Conservation (phyloP, 2,888 invertebrate genomes). For the Drosophila austrosaltans region DNA sequence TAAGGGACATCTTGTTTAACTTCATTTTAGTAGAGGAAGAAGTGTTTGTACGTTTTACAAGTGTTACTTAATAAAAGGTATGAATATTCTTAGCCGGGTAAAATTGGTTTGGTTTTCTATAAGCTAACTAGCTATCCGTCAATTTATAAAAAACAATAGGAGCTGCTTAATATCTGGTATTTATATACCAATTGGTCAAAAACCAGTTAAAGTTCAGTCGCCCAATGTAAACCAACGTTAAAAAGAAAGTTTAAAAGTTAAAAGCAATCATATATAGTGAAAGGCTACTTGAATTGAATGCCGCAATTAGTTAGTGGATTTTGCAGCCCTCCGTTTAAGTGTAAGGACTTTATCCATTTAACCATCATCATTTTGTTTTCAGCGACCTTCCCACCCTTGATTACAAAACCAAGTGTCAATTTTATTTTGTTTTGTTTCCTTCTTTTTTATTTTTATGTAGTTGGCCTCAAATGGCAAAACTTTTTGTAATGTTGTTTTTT, state of each 20-base stretch:
- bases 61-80: too few relatives aligned
- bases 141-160: too few relatives aligned
- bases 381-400: constrained; percentile 20
- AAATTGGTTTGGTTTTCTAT: too few relatives aligned
- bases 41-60: too few relatives aligned
- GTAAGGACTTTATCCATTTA: neutral
- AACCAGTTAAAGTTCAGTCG: too few relatives aligned
- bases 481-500: constrained; percentile 69
- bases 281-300: neutral
- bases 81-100: too few relatives aligned
- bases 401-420: constrained; percentile 36
- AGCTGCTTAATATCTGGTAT: too few relatives aligned
- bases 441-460: constrained; percentile 24
- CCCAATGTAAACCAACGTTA: too few relatives aligned
- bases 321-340: neutral
- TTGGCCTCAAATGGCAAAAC: constrained; percentile 75
- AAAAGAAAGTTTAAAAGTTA: neutral
- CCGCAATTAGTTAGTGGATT: neutral
- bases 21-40: too few relatives aligned
- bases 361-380: constrained; percentile 4
- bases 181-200: too few relatives aligned
- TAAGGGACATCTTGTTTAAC: too few relatives aligned
- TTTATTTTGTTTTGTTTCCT: constrained; percentile 22
- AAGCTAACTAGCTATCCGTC: too few relatives aligned
- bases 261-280: neutral